Conservation (phyloP, 2,113 vertebrate species). For the Acrocephalus kingi region DNA sequence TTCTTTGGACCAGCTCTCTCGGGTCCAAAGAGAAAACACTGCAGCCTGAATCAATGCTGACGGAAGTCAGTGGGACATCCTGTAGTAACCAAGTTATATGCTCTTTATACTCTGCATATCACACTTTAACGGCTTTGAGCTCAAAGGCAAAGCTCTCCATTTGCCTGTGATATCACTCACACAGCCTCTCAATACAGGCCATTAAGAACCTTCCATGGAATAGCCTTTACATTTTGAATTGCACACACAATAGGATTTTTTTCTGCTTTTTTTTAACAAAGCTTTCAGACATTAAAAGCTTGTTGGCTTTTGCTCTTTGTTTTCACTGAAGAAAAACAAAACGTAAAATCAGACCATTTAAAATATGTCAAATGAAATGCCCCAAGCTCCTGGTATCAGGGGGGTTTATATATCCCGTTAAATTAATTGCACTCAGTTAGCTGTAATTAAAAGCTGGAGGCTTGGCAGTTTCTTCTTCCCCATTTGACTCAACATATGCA, state of each 20-base stretch:
- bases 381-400: background rate
- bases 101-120: background rate
- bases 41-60: background rate
- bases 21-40: background rate
- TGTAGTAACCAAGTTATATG: background rate
- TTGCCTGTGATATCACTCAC: background rate
- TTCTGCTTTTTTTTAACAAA: background rate
- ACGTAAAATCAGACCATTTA: background rate
- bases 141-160: background rate
- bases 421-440: background rate
- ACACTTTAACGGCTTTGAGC: background rate
- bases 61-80: background rate
- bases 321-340: background rate
- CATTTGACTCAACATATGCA: background rate
- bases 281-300: background rate
- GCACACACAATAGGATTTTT: background rate
- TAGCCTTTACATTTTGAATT: background rate
- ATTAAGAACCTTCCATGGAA: background rate
- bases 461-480: background rate
- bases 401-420: background rate
- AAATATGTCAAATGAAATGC: background rate
- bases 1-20: background rate
- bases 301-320: background rate
- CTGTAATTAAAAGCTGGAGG: background rate
- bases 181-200: background rate